A percentile compares a stretch with the other conserved stretches of the same genome.
phyloP scores from a whole-genome alignment of 2,797 vertebrate genomes.

The Naso thynnoides region DNA sequence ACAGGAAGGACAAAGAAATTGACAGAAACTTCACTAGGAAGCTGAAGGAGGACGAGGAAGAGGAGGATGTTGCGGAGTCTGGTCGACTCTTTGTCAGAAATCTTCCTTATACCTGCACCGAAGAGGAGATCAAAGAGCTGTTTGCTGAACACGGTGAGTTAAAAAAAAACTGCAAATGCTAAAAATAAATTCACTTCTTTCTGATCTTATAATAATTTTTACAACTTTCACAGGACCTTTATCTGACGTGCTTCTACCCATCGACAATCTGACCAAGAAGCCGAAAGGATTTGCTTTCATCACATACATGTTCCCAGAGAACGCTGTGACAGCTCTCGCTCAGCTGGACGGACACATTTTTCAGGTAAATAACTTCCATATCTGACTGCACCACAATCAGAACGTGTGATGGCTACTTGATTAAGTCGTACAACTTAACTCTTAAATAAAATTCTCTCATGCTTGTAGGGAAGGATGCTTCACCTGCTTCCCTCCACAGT shows the following conservation, averaged over 20 bases:
- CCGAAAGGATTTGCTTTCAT: slow-evolving; percentile 97
- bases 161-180: neutral
- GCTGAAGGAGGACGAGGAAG: slow-evolving; percentile 90
- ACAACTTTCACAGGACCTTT: slow-evolving; percentile 86
- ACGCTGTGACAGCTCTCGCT: slow-evolving; percentile 90
- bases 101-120: slow-evolving; percentile 93
- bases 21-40: slow-evolving; percentile 84
- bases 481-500: slow-evolving; percentile 93
- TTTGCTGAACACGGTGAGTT: slow-evolving; percentile 90
- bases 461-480: slow-evolving; percentile 91
- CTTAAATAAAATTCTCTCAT: neutral
- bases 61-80: slow-evolving; percentile 94
- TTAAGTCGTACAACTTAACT: neutral
- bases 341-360: slow-evolving; percentile 94
- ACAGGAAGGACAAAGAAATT: slow-evolving; percentile 53
- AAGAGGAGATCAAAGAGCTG: slow-evolving; percentile 91
- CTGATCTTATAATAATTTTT: slow-evolving; percentile 2
- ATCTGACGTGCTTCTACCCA: slow-evolving; percentile 92
- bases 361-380: slow-evolving; percentile 86
- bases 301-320: slow-evolving; percentile 95
- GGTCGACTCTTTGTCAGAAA: slow-evolving; percentile 96
- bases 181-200: neutral
- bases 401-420: neutral
- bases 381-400: neutral
- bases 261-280: slow-evolving; percentile 93